Percentiles rank a stretch among this genome's conserved stretches.
These are phyloP conservation scores for Indri indri DNA, from an alignment of 2,113 vertebrate species.

Conservation along the genomic window DNA sequence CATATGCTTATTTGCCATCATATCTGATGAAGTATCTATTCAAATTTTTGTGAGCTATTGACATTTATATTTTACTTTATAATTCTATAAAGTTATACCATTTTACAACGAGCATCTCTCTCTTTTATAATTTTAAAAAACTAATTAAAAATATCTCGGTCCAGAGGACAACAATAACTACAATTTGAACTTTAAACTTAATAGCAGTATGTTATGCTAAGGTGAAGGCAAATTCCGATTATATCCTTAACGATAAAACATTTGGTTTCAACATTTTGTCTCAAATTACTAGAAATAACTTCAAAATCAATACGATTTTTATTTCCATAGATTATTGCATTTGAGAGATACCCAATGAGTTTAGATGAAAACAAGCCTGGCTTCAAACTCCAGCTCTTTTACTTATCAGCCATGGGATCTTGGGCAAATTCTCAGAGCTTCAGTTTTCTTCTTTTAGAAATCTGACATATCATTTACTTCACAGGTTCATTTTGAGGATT, in stretches of 20 bases:
- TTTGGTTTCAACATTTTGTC: not conserved
- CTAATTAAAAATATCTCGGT: not conserved
- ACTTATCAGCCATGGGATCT: not conserved
- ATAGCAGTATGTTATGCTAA: not conserved
- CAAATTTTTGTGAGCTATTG: not conserved
- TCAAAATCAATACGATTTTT: not conserved
- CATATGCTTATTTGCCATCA: not conserved
- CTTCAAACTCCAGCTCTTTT: not conserved
- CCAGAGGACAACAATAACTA: not conserved
- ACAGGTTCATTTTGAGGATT: not conserved
- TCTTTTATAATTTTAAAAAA: constrained; percentile 24
- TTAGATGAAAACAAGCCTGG: not conserved
- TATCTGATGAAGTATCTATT: not conserved
- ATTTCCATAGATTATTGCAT: not conserved
- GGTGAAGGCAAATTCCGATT: not conserved
- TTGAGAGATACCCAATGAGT: not conserved
- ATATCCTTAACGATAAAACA: not conserved
- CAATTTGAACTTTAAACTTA: constrained; percentile 8
- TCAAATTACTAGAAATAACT: not conserved
- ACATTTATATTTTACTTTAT: not conserved
- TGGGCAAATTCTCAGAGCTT: not conserved
- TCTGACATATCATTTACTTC: not conserved
- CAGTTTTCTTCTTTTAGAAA: not conserved
- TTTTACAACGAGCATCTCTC: not conserved
- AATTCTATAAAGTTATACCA: not conserved